Evolutionary conservation across 2,113 vertebrate genomes (phyloP), one percentile per base, ranked within the genome.

Genomic region (Cinclus mexicanus): DNA sequence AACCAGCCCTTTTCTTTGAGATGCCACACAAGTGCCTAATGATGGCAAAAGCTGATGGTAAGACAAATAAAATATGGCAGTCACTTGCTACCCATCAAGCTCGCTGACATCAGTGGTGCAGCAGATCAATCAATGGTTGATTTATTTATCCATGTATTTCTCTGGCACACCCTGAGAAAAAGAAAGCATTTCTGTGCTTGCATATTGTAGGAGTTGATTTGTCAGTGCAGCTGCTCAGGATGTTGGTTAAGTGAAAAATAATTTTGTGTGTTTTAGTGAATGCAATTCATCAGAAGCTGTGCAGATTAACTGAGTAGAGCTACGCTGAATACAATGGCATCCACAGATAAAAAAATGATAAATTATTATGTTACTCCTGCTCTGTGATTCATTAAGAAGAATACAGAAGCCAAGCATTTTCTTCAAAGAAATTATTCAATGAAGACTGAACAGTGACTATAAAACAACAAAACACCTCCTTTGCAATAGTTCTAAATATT

Each of bases 391-490:
- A 93, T 25, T 89, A 84, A 78, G 52, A 95, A 87, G 75, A 52
- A 60, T 35, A 69, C 57, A 77, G 87, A 65, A 91, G 70, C 83
- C 41, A 61, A 56, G 60, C 2, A 7, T 69, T 79, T 93, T 72
- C 42, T 95, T 90, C 65, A 68, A 69, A 89, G 46, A 87, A 75
- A 93, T 96, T 94, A 69, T 61, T 86, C 75, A 59, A 19, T 59
- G 76, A 78, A 93, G 89, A 71, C 47, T 63, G 92, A 95, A 67
- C 50, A 90, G 80, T 3, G 15, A 79, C 89, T 80, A 85, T 92
- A 96, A 94, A 95, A 76, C 83, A 95, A 96, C 91, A 90, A 64
- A 95, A 93, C 81, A 83, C 59, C 81, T 89, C 64, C 59, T 77
- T 92, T 86, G 71, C 56, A 60, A 72, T 57, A 60, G 49, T 89